Percentiles rank a stretch among this genome's conserved stretches.
These are phyloP conservation scores for Diplodus sargus DNA, from an alignment of 2,797 vertebrate species.

Conservation along the genomic window DNA sequence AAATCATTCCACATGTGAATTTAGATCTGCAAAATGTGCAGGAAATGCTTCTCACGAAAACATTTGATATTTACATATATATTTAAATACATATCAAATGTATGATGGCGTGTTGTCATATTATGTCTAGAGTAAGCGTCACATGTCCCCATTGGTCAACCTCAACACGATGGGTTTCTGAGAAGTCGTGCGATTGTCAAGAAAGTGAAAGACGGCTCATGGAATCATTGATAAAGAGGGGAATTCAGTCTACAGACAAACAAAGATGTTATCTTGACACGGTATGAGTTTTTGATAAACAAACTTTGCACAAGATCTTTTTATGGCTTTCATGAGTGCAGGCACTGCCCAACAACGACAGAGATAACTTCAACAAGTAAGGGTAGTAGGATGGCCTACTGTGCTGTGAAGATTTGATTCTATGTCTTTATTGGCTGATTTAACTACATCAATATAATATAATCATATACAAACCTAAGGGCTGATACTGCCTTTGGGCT, in stretches of 20 bases:
- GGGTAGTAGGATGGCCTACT: neutral
- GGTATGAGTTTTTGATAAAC: neutral
- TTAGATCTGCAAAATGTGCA: no score
- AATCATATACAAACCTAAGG: no score
- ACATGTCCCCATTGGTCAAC: neutral
- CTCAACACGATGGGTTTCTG: neutral
- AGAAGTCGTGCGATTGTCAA: neutral
- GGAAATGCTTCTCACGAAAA: no score
- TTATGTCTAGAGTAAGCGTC: neutral
- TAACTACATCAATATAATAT: no score
- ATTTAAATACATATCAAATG: neutral
- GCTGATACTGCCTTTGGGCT: no score
- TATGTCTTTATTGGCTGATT: neutral
- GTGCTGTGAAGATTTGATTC: neutral
- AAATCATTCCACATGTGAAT: neutral
- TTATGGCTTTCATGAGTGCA: neutral
- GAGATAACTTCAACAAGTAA: neutral
- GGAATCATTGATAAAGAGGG: no score
- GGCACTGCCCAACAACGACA: no score
- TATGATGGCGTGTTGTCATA: neutral
- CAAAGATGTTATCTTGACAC: no score
- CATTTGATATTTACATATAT: neutral
- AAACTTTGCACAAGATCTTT: neutral
- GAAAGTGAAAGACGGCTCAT: neutral
- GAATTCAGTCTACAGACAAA: neutral